Conservation (phyloP, 2,113 vertebrate species). For the Romanogobio albipinnatus region DNA sequence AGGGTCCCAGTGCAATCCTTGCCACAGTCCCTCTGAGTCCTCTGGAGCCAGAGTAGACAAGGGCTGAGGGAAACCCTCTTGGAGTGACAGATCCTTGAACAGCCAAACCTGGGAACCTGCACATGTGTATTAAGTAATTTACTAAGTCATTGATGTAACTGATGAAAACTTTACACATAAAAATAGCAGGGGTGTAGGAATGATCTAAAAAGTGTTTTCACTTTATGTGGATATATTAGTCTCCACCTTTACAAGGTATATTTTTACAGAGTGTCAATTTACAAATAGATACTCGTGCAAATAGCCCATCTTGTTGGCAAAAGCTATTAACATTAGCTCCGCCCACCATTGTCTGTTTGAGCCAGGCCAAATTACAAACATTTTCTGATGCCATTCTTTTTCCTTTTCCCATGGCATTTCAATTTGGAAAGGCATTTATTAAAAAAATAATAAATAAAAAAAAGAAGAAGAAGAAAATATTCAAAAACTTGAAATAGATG, state of each 20-base stretch:
- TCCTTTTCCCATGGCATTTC: not conserved
- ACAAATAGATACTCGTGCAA: too few relatives aligned
- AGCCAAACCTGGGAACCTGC: conserved; percentile 72
- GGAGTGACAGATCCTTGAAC: conserved; percentile 72
- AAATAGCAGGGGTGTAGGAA: not conserved
- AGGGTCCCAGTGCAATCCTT: conserved; percentile 69
- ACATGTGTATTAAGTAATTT: not conserved
- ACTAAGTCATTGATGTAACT: not conserved
- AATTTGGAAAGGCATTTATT: not conserved
- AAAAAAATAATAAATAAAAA: too few relatives aligned
- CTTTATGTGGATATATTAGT: not conserved
- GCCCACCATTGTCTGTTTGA: not conserved
- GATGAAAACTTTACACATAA: not conserved
- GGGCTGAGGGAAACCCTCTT: conserved; percentile 71
- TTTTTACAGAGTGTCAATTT: not conserved
- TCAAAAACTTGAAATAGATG: too few relatives aligned
- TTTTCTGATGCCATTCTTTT: not conserved
- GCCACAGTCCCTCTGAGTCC: conserved; percentile 9
- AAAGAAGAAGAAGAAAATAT: too few relatives aligned
- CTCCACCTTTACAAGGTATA: not conserved
- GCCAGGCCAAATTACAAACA: not conserved
- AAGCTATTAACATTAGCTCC: not conserved
- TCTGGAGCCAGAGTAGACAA: conserved; percentile 60
- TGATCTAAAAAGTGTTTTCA: not conserved
- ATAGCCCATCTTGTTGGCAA: not conserved